Evolutionary conservation across 2,888 invertebrate species (phyloP), one percentile per base, ranked within the genome.

Genomic region (Ganaspis brasiliensis): DNA sequence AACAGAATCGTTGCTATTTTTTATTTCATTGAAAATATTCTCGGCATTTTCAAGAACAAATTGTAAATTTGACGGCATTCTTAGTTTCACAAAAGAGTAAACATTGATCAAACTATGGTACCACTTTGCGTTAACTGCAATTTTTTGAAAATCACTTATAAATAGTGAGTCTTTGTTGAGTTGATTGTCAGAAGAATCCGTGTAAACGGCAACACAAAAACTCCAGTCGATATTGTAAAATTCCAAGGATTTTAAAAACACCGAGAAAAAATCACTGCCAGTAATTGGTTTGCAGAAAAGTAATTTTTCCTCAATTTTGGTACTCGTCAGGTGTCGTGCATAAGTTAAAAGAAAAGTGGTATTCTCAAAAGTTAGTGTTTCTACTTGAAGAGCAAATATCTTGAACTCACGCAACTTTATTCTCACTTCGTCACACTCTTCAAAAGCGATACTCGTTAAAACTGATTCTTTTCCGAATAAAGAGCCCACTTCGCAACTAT

Each of bases 21-120:
- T n/a, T n/a, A n/a, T n/a, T n/a, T n/a, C n/a, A n/a, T n/a, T n/a
- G n/a, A n/a, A n/a, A n/a, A n/a, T n/a, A n/a, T n/a, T n/a, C n/a
- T n/a, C n/a, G n/a, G n/a, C n/a, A n/a, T n/a, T n/a, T n/a, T n/a
- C n/a, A n/a, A n/a, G n/a, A n/a, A n/a, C n/a, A n/a, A n/a, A n/a
- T n/a, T n/a, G n/a, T n/a, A n/a, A n/a, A n/a, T n/a, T n/a, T 59
- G 1, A 59, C 31, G 26, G 59, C 59, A 59, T 59, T 59, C n/a
- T n/a, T 59, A 16, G n/a, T n/a, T n/a, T n/a, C n/a, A 59, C 10
- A 10, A 59, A 59, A 35, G 31, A 35, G 16, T 59, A n/a, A 31
- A 59, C 1, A 9, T 59, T 26, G n/a, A 59, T 59, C 10, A 59
- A 59, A 31, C 31, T 9, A 31, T 59, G n/a, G 26, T 31, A 31